Conservation (phyloP, 2,797 vertebrate species). For the Petrocephalus sullivani region DNA sequence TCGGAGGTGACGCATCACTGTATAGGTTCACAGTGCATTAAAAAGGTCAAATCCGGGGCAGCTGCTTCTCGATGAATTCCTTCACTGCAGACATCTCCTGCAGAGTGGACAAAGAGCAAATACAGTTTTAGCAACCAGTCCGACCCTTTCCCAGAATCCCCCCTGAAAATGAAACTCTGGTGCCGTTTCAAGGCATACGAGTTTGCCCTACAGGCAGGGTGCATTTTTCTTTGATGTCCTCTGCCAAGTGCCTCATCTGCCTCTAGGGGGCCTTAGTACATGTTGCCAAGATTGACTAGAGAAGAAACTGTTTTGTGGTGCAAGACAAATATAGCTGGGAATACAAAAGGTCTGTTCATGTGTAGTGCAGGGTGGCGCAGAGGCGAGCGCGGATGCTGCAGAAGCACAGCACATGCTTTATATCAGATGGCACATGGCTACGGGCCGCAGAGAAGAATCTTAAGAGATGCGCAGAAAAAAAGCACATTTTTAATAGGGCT, state of each 20-base stretch:
- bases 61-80: conserved; percentile 91
- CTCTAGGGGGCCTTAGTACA: background rate
- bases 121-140: background rate
- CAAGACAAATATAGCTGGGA: background rate
- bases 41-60: conserved; percentile 84
- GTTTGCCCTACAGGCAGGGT: background rate
- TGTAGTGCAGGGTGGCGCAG: background rate
- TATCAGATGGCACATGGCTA: background rate
- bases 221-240: background rate
- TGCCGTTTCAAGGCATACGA: background rate
- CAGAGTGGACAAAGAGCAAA: conserved; percentile 28
- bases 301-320: background rate
- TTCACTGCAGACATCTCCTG: conserved; percentile 95
- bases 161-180: background rate
- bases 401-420: background rate
- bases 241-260: background rate
- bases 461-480: background rate
- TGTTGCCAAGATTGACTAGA: background rate
- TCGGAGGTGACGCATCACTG: conserved; percentile 62
- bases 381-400: background rate
- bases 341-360: background rate
- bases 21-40: conserved; percentile 62
- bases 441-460: background rate
- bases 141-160: background rate
- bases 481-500: background rate